Base-by-base conservation (phyloP, 1,140 invertebrate species). In the Brachionus paranguensis region DNA sequence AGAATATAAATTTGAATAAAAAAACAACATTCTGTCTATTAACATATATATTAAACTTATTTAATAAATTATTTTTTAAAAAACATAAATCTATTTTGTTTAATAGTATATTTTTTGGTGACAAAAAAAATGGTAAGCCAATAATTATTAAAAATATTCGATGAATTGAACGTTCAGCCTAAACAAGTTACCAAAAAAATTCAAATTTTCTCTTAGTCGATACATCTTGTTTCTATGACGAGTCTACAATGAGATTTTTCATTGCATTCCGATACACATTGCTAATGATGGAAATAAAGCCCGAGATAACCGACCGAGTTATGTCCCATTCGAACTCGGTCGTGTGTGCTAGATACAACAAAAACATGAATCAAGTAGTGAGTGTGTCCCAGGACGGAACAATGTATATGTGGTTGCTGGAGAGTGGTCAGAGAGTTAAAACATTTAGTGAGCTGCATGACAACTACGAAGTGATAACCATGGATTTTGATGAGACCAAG, bases 381-480 rank as follows among this genome's bases (percentile, higher is more conserved):
- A 89, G 86, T 86, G 86, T 87, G 3, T 88, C 88, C 70, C 88
- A 90, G 78, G 86, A 85, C 2, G 89, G 89, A 7, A 87, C 86
- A 8, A 85, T 90, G 55, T 86, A 87, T 45, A 86, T 89, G 65
- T 90, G 89, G 89, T 87, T 89, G 86, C 84, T 88, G 47, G 89
- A 89, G 84, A 89, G 88, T 85, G 89, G 89, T 86, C 89, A 90
- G 85, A 88, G 88, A 86, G 87, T 89, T 78, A 89, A 89, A 84
- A 86, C 87, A 85, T 88, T 89, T 78, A 86, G 84, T 74, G 86
- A 86, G 65, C 85, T 86, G 33, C 88, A 89, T 85, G 87, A 86
- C 33, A 88, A 85, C 55, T 86, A 87, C 7, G 89, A 90, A 78
- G 86, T 89, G 60, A 89, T 88, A 24, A 87, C 86, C 83, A 74